These are phyloP conservation scores for Urocolius indicus DNA, from an alignment of 2,113 vertebrate genomes.

Conservation along the genomic window DNA sequence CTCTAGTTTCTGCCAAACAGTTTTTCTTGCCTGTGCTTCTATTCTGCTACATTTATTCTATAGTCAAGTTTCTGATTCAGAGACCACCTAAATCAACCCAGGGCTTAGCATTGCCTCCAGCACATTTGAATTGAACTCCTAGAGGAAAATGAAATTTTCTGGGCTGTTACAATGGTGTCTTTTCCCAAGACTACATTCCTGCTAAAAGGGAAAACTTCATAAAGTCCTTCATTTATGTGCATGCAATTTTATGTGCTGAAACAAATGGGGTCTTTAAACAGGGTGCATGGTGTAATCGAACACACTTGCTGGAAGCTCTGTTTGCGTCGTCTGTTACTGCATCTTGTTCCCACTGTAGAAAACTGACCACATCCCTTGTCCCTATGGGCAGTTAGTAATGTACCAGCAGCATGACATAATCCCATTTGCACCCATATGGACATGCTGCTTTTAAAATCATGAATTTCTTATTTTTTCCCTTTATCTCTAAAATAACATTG, in stretches of 20 bases:
- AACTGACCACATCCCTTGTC: background rate
- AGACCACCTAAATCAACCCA: conserved; percentile 1
- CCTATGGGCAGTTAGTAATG: background rate
- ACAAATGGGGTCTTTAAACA: background rate
- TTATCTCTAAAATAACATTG: background rate
- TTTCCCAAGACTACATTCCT: background rate
- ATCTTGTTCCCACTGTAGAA: background rate
- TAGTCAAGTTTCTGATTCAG: conserved; percentile 5
- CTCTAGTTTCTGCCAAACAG: background rate
- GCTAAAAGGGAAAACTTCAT: background rate
- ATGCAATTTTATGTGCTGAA: conserved; percentile 47
- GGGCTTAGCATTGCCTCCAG: background rate
- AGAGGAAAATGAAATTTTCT: background rate
- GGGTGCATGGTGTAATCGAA: background rate
- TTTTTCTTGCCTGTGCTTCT: conserved; percentile 15
- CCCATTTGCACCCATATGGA: background rate
- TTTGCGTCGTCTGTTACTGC: background rate
- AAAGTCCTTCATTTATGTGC: background rate
- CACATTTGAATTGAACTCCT: background rate
- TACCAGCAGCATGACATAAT: background rate
- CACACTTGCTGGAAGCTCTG: background rate
- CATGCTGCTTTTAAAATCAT: background rate
- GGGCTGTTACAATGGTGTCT: background rate
- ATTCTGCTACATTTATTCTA: conserved; percentile 4
- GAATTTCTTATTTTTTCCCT: background rate